phyloP scores from a whole-genome alignment of 2,888 invertebrate species.

The Teleiodes luculella region DNA sequence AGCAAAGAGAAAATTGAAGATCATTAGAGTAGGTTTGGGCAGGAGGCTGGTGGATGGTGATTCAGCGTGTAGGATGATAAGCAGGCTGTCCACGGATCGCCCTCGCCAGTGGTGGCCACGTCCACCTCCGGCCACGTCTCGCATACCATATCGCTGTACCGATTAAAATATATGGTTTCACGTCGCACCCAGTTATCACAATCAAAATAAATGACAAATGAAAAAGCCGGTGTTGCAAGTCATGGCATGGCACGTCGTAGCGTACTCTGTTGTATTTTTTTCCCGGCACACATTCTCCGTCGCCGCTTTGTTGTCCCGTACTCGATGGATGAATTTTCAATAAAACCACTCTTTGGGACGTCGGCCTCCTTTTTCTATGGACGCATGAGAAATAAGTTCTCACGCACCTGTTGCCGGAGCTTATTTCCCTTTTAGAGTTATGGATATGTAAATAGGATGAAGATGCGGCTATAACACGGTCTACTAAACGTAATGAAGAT shows the following conservation, averaged over 20 bases:
- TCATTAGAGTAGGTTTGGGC: not conserved
- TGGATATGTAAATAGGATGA: conserved; percentile 25
- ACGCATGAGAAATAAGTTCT: conserved; percentile 49
- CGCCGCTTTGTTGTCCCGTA: conserved; percentile 62
- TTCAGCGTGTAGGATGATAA: conserved; percentile 4
- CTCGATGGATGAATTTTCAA: conserved; percentile 64
- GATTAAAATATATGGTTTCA: conserved; percentile 53
- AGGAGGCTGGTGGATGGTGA: not conserved
- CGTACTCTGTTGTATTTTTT: conserved; percentile 49
- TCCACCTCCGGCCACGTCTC: conserved; percentile 17
- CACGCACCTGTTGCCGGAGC: conserved; percentile 63
- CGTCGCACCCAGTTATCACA: conserved; percentile 68
- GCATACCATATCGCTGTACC: conserved; percentile 32
- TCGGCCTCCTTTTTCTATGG: conserved; percentile 53
- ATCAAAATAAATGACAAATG: conserved; percentile 80
- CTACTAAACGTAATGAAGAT: conserved; percentile 1
- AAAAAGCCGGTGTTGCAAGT: conserved; percentile 73
- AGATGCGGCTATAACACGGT: conserved; percentile 4
- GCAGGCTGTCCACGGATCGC: conserved; percentile 12
- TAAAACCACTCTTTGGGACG: conserved; percentile 65
- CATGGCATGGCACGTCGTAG: conserved; percentile 54
- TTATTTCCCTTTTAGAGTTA: conserved; percentile 31
- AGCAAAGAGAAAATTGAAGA: too few relatives aligned
- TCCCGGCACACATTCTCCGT: conserved; percentile 57
- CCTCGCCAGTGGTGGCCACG: conserved; percentile 22